Percentiles rank a stretch among this genome's conserved stretches.
Conservation (phyloP, 1,140 invertebrate genomes). For the Platyura marginata region DNA sequence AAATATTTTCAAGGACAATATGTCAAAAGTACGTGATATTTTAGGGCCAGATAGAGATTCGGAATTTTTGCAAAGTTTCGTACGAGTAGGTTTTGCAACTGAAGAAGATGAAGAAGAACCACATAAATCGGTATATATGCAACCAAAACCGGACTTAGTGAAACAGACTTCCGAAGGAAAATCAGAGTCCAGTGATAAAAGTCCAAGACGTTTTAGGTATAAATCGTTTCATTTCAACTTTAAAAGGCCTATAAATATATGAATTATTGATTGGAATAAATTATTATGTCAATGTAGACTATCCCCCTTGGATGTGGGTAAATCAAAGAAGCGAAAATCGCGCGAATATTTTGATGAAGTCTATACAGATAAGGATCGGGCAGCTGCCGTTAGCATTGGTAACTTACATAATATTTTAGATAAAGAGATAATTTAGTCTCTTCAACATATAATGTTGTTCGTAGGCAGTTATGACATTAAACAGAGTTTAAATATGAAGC, state of each 20-base stretch:
- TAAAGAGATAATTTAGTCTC: not conserved
- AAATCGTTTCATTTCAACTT: slow-evolving; percentile 8
- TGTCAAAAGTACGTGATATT: slow-evolving; percentile 26
- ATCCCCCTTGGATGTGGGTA: too few relatives aligned
- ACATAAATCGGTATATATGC: slow-evolving; percentile 9
- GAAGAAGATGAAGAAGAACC: slow-evolving; percentile 15
- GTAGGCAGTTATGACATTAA: slow-evolving; percentile 49
- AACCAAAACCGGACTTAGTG: slow-evolving; percentile 27
- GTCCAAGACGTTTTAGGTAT: too few relatives aligned
- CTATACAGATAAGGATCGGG: slow-evolving; percentile 78
- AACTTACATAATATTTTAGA: not conserved
- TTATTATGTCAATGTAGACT: too few relatives aligned
- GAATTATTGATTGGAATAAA: too few relatives aligned
- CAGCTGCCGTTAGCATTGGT: slow-evolving; percentile 58
- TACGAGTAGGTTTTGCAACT: slow-evolving; percentile 35
- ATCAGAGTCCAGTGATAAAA: slow-evolving; percentile 10
- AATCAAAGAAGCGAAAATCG: slow-evolving; percentile 29
- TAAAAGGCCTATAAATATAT: too few relatives aligned
- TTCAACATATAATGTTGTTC: not conserved
- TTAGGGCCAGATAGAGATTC: slow-evolving; percentile 43
- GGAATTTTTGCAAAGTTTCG: slow-evolving; percentile 55
- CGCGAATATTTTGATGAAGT: slow-evolving; percentile 48
- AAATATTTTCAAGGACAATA: too few relatives aligned
- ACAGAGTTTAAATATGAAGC: slow-evolving; percentile 59
- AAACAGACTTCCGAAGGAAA: slow-evolving; percentile 20